Percentiles rank a stretch among this genome's conserved stretches.
phyloP scores from a whole-genome alignment of 1,140 invertebrate species.

The Microplitis demolitor region DNA sequence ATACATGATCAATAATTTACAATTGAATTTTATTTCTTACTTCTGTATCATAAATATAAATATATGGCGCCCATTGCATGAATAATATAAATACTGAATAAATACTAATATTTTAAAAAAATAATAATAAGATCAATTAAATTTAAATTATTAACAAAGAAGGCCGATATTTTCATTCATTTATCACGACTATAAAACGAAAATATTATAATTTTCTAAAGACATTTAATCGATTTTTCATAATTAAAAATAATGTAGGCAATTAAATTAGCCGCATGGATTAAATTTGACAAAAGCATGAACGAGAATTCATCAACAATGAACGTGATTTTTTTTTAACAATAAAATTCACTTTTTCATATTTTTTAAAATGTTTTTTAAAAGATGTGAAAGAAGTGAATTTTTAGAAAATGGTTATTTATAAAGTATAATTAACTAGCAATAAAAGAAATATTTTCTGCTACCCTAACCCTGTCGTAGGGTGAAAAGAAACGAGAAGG shows the following conservation, averaged over 20 bases:
- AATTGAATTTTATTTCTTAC: neutral
- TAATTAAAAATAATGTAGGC: neutral
- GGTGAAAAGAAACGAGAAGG: slow-evolving; percentile 80
- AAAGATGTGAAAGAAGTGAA: slow-evolving; percentile 18
- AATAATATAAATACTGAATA: neutral
- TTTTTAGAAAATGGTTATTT: neutral
- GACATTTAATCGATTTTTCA: too few species aligned
- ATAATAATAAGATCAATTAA: neutral
- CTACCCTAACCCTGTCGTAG: slow-evolving; percentile 63
- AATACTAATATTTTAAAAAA: neutral
- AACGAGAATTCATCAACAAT: neutral
- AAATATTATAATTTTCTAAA: too few species aligned
- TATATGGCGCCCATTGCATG: slow-evolving; percentile 10
- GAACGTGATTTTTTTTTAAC: neutral
- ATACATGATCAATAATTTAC: neutral
- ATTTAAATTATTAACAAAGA: too few species aligned
- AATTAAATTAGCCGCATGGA: neutral
- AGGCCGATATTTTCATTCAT: too few species aligned
- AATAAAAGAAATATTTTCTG: slow-evolving; percentile 44
- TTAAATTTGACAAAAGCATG: neutral
- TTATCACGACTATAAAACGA: neutral
- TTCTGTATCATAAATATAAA: neutral
- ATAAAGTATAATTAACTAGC: neutral
- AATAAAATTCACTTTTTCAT: neutral
- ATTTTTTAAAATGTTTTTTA: neutral